phyloP scores from a whole-genome alignment of 2,797 vertebrate genomes.

The Smutsia temminckii region DNA sequence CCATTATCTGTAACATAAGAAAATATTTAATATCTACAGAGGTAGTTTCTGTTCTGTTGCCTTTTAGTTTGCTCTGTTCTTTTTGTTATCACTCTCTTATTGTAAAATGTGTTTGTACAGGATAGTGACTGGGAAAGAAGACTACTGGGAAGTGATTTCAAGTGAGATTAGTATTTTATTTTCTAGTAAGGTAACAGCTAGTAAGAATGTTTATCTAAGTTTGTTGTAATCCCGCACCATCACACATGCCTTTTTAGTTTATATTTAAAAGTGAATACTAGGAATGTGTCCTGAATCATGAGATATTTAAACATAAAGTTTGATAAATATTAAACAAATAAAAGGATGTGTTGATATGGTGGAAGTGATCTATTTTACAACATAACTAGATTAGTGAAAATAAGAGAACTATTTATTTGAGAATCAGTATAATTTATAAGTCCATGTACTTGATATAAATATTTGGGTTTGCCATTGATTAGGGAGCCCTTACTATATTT shows the following conservation, averaged over 20 bases:
- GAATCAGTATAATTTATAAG: neutral
- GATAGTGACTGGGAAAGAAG: neutral
- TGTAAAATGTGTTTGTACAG: neutral
- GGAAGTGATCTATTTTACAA: neutral
- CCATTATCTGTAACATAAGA: neutral
- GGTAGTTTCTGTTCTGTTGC: neutral
- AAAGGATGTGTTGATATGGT: neutral
- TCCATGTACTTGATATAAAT: neutral
- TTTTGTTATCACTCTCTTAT: neutral
- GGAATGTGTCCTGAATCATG: neutral
- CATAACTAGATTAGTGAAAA: neutral
- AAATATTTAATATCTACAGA: neutral
- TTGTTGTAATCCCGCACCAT: neutral
- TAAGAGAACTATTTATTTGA: neutral
- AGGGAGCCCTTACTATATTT: neutral
- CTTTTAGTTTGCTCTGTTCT: neutral
- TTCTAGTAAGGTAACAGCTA: neutral
- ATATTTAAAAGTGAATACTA: neutral
- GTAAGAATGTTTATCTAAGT: neutral
- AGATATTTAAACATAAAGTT: neutral
- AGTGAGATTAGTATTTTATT: neutral
- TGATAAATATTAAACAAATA: neutral
- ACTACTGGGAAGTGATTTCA: neutral
- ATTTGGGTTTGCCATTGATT: neutral
- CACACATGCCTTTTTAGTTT: neutral